These are phyloP conservation scores for Drosophila elegans DNA, from an alignment of 1,140 invertebrate species.

Conservation along the genomic window DNA sequence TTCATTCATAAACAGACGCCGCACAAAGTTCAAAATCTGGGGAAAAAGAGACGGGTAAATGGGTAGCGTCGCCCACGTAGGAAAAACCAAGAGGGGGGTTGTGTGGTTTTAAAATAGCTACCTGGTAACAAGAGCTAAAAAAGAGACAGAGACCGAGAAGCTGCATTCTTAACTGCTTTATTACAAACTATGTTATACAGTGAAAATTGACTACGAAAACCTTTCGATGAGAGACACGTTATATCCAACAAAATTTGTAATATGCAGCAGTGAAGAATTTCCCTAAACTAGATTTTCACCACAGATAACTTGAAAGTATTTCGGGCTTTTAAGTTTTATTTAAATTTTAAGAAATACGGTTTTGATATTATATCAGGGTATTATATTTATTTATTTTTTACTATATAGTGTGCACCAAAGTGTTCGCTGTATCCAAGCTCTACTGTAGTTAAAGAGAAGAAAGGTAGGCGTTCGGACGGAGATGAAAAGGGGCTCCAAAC, in stretches of 20 bases:
- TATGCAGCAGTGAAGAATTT: too few species aligned
- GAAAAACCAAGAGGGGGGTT: background rate
- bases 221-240: background rate
- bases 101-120: conserved; percentile 19
- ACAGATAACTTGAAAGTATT: too few species aligned
- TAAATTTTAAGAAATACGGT: too few species aligned
- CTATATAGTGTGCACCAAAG: background rate
- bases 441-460: conserved; percentile 10
- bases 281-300: too few species aligned
- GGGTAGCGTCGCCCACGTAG: conserved; percentile 25
- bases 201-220: background rate
- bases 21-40: conserved; percentile 55
- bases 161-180: conserved; percentile 70
- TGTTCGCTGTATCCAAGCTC: background rate
- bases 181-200: conserved; percentile 49
- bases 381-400: background rate
- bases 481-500: conserved; percentile 13
- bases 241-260: too few species aligned
- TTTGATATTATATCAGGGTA: too few species aligned
- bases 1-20: conserved; percentile 61
- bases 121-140: conserved; percentile 36
- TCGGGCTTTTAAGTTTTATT: too few species aligned
- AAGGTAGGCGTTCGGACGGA: background rate
- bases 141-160: conserved; percentile 32
- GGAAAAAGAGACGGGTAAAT: background rate